Percentiles rank a stretch among this genome's conserved stretches.
phyloP scores from a whole-genome alignment of 2,113 vertebrate genomes.

The Aptenodytes patagonicus region DNA sequence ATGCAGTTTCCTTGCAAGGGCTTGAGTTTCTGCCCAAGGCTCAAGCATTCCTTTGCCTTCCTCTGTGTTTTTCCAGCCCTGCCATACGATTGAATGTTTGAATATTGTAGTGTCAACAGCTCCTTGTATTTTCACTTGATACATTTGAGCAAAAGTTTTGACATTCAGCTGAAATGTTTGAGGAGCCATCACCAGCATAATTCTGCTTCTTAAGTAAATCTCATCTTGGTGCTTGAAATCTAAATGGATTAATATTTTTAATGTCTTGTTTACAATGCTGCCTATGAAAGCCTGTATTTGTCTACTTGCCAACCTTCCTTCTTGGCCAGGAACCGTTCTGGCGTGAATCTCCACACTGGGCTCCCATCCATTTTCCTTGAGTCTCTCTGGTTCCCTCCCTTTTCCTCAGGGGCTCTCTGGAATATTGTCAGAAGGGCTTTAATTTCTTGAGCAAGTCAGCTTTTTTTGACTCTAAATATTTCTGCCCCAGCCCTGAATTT shows the following conservation, averaged over 20 bases:
- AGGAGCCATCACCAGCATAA: constrained; percentile 33
- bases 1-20: not conserved
- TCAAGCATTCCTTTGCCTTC: not conserved
- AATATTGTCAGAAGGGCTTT: constrained; percentile 70
- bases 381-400: constrained; percentile 60
- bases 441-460: constrained; percentile 70
- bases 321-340: constrained; percentile 61
- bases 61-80: constrained; percentile 36
- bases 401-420: constrained; percentile 65
- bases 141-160: constrained; percentile 14
- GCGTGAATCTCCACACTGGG: constrained; percentile 64
- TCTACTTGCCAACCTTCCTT: constrained; percentile 67
- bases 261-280: constrained; percentile 63
- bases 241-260: constrained; percentile 59
- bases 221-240: constrained; percentile 44
- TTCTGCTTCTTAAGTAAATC: constrained; percentile 47
- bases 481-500: constrained; percentile 46
- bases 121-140: constrained; percentile 28
- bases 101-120: constrained; percentile 19
- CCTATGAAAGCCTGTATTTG: constrained; percentile 66
- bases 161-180: constrained; percentile 50
- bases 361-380: constrained; percentile 66
- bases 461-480: constrained; percentile 64
- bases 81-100: not conserved
- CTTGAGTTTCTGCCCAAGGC: constrained; percentile 23